Conservation (phyloP, 2,888 invertebrate genomes). For the Stenurella melanura region DNA sequence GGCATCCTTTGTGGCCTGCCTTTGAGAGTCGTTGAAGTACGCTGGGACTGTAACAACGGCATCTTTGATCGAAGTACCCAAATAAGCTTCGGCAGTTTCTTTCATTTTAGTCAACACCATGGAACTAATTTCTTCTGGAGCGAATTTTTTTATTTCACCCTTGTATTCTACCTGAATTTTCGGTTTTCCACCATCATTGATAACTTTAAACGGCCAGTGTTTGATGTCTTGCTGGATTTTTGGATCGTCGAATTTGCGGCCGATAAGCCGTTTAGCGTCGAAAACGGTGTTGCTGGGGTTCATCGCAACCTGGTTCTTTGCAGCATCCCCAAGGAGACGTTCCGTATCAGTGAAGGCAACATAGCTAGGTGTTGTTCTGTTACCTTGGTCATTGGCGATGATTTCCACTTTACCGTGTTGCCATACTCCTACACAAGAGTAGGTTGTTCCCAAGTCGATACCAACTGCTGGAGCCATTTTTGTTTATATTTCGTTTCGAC, state of each 20-base stretch:
- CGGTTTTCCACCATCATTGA: constrained; percentile 80
- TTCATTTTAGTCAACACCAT: constrained; percentile 76
- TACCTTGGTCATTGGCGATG: constrained; percentile 89
- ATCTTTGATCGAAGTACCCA: constrained; percentile 79
- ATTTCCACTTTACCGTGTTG: constrained; percentile 89
- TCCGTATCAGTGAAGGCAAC: constrained; percentile 84
- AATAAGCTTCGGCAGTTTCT: constrained; percentile 61
- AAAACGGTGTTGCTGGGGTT: constrained; percentile 84
- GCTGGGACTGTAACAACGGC: constrained; percentile 62
- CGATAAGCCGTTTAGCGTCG: constrained; percentile 86
- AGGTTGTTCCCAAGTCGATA: constrained; percentile 91
- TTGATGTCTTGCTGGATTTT: constrained; percentile 88
- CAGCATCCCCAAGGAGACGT: constrained; percentile 81
- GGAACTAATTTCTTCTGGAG: constrained; percentile 83
- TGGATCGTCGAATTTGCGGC: constrained; percentile 84
- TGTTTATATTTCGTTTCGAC: too few relatives aligned
- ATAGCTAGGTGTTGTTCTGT: constrained; percentile 90
- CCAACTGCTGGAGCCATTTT: constrained; percentile 77
- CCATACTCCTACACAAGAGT: constrained; percentile 89
- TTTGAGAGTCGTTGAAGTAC: constrained; percentile 79
- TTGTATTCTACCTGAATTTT: constrained; percentile 82
- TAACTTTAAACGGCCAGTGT: constrained; percentile 88
- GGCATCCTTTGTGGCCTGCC: constrained; percentile 88
- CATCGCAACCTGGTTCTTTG: constrained; percentile 83
- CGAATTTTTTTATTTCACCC: constrained; percentile 79